Conservation (phyloP, 2,888 invertebrate species). For the Eurytoma californica region DNA sequence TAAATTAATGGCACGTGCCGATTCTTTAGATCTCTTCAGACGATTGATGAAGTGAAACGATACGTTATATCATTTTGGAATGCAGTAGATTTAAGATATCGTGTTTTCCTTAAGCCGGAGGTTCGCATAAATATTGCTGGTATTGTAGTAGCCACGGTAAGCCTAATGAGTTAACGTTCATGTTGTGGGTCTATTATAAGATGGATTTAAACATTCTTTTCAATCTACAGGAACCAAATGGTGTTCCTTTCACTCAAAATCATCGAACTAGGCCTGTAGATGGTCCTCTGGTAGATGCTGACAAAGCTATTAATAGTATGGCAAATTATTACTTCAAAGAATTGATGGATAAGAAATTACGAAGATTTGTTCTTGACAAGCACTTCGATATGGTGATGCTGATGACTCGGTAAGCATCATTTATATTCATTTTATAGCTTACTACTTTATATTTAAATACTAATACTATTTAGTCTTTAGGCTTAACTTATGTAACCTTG, state of each 20-base stretch:
- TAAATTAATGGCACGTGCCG: too few relatives aligned
- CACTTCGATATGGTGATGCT: slow-evolving; percentile 65
- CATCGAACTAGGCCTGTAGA: slow-evolving; percentile 36
- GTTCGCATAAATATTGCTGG: slow-evolving; percentile 68
- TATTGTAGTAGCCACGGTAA: slow-evolving; percentile 57
- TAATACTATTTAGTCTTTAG: slow-evolving; percentile 54
- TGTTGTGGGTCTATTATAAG: background rate
- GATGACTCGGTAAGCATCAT: slow-evolving; percentile 64
- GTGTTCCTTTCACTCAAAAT: slow-evolving; percentile 63
- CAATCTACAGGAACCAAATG: slow-evolving; percentile 59
- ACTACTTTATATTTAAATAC: background rate
- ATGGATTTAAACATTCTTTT: background rate
- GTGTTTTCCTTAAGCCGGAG: slow-evolving; percentile 62
- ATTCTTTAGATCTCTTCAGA: slow-evolving; percentile 58
- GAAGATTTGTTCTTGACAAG: slow-evolving; percentile 56
- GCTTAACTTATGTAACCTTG: slow-evolving; percentile 63
- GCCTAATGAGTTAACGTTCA: background rate
- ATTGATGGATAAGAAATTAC: slow-evolving; percentile 55
- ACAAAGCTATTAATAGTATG: slow-evolving; percentile 61
- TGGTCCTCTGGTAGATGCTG: slow-evolving; percentile 61
- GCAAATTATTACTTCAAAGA: slow-evolving; percentile 65
- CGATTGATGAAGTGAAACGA: slow-evolving; percentile 58
- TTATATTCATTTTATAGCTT: too few relatives aligned
- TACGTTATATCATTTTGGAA: slow-evolving; percentile 69
- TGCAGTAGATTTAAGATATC: slow-evolving; percentile 68